Evolutionary conservation across 1,140 invertebrate genomes (phyloP).

Genomic region (Philopotamus ludificatus): DNA sequence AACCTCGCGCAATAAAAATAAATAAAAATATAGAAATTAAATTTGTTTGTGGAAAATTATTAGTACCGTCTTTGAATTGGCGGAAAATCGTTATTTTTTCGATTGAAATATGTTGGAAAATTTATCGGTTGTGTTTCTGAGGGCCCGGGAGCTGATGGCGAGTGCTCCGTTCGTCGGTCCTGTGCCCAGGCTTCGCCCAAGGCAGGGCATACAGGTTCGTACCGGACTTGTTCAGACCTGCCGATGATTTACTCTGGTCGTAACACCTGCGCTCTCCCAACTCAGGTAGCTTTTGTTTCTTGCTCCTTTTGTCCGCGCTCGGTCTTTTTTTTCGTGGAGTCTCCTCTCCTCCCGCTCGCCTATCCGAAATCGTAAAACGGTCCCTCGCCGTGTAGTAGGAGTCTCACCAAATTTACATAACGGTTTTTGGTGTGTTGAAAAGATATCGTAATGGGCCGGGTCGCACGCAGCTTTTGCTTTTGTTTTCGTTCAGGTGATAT

Average conservation of each 20-base stretch:
- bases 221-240: slow-evolving; percentile 14
- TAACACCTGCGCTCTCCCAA: slow-evolving; percentile 26
- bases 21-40: neutral
- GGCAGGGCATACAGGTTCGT: slow-evolving; percentile 13
- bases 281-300: slow-evolving; percentile 31
- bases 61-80: neutral
- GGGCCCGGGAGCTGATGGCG: neutral
- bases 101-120: neutral
- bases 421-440: slow-evolving; percentile 10
- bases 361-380: neutral
- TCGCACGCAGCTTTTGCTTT: neutral
- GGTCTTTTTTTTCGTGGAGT: neutral
- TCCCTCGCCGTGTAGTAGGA: neutral
- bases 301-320: slow-evolving; percentile 17
- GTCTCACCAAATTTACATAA: slow-evolving; percentile 20
- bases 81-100: neutral
- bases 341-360: neutral
- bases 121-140: neutral
- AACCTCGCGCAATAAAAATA: neutral
- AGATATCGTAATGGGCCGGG: neutral
- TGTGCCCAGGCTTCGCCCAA: slow-evolving; percentile 1
- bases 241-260: slow-evolving; percentile 19
- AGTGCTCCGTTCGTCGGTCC: neutral
- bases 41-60: neutral
- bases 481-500: neutral